phyloP scores from a whole-genome alignment of 2,797 vertebrate genomes.

The Melopsittacus undulatus region DNA sequence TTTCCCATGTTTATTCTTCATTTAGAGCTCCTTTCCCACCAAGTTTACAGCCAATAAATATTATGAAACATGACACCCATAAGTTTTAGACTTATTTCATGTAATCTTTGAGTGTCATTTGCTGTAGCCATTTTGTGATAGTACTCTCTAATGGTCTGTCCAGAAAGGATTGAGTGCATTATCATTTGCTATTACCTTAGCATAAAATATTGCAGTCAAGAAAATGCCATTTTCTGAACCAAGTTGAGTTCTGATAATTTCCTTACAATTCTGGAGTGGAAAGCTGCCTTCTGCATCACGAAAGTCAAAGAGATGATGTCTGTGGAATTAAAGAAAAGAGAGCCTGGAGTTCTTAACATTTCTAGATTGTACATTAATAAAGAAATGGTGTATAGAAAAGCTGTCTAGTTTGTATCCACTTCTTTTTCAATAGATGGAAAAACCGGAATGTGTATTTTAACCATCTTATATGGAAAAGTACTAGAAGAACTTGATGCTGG shows the following conservation, averaged over 20 bases:
- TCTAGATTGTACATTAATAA: neutral
- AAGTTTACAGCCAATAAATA: neutral
- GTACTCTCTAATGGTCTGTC: neutral
- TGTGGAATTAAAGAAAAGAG: neutral
- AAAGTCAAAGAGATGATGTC: neutral
- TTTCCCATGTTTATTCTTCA: neutral
- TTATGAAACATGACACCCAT: neutral
- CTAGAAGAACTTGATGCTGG: neutral
- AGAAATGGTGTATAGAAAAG: neutral
- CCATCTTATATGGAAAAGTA: neutral
- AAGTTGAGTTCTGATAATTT: neutral
- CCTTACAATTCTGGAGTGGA: neutral
- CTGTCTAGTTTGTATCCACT: neutral
- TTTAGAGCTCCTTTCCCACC: neutral
- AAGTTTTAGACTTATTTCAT: neutral
- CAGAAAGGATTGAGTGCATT: neutral
- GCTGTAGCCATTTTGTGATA: neutral
- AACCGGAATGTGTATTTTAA: neutral
- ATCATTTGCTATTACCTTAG: neutral
- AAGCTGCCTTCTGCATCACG: neutral
- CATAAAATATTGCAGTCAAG: neutral
- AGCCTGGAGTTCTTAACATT: neutral
- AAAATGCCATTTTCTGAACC: neutral
- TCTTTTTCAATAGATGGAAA: neutral
- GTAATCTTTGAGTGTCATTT: neutral